Base-by-base conservation (phyloP, 2,888 invertebrate genomes). In the Quadroppia sp. region DNA sequence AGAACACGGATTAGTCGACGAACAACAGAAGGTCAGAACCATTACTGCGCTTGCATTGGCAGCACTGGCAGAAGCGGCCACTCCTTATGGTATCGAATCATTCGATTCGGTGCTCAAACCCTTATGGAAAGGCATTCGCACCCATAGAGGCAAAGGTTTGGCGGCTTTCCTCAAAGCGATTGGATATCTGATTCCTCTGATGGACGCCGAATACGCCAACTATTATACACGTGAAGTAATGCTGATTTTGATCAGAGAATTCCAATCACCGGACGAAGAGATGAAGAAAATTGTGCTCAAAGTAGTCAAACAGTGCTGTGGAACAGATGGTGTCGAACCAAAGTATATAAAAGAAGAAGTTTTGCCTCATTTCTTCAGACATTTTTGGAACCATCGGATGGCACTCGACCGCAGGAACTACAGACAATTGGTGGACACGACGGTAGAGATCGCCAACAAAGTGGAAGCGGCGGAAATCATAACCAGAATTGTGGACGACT, bases 251-350 rank as follows among this genome's bases (percentile, higher is more conserved):
- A 98, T 99, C 80, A 88, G 99, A 83, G 99, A 99, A 86, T 99
- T 99, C 83, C 97, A 97, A 84, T 98, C 98, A 74, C 99, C 99
- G 0, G 99, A 99, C 83, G 99, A 99, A 83, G 99, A 99, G 87
- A 99, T 99, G 99, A 99, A 99, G 84, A 99, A 99, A 82, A 99
- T 99, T 85, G 99, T 99, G 0, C 86, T 99, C 77, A 99, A 99
- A 87, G 92, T 98, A 76, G 99, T 99, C 76, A 99, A 99, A 83
- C 99, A 99, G 84, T 99, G 99, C 84, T 99, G 99, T 82, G 97
- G 95, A 13, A 99, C 99, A 0, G 99, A 99, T 83, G 99, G 99
- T 89, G 99, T 99, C 71, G 99, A 99, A 83, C 90, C 99, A 0
- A 94, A 96, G 81, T 99, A 99, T 81, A 99, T 99, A 78, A 97